Evolutionary conservation across 2,888 invertebrate genomes (phyloP).

Genomic region (Phyllotreta striolata): DNA sequence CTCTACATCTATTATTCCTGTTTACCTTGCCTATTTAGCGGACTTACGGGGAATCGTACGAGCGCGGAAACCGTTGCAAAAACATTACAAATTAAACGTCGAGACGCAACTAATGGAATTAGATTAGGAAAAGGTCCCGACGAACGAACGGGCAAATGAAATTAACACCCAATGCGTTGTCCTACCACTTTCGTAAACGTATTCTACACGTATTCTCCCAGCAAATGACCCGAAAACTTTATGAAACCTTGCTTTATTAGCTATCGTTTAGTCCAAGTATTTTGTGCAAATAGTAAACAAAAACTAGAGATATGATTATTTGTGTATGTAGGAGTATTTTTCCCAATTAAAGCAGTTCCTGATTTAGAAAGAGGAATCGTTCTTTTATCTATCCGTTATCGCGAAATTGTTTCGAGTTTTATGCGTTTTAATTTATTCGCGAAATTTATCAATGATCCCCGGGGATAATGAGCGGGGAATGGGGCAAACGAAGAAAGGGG

Average conservation of each 20-base stretch:
- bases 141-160: slow-evolving; percentile 59
- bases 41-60: background rate
- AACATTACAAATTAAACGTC: slow-evolving; percentile 45
- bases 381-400: slow-evolving; percentile 32
- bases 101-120: slow-evolving; percentile 54
- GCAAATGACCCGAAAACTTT: no score
- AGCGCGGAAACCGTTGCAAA: slow-evolving; percentile 35
- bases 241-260: no score
- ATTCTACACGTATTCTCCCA: no score
- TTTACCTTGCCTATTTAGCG: no score
- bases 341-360: no score
- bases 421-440: slow-evolving; percentile 49
- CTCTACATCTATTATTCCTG: no score
- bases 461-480: slow-evolving; percentile 45
- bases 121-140: slow-evolving; percentile 53
- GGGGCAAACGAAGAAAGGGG: slow-evolving; percentile 29
- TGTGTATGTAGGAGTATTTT: no score
- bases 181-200: slow-evolving; percentile 48
- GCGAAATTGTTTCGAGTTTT: slow-evolving; percentile 32
- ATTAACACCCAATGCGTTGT: slow-evolving; percentile 61
- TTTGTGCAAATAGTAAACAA: no score
- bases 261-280: no score
- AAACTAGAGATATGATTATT: no score
- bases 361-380: background rate
- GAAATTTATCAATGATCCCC: slow-evolving; percentile 57